A percentile compares a stretch with the other conserved stretches of the same genome.
Conservation (phyloP, 2,797 vertebrate genomes). For the Paedocypris micromegethes region DNA sequence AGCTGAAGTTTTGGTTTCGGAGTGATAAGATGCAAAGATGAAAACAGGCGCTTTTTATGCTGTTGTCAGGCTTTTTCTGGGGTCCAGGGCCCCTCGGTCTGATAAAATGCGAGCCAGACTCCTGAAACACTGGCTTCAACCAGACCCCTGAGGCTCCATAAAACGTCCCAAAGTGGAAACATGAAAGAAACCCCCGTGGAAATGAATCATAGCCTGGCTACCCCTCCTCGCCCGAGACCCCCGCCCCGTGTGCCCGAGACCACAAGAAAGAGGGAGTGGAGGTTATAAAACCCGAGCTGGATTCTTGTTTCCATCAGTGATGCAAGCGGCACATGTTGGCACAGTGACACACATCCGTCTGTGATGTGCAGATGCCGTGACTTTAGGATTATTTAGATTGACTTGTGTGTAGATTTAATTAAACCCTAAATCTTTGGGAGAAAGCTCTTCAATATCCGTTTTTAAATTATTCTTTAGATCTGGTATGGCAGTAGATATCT, state of each 20-base stretch:
- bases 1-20: not conserved
- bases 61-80: slow-evolving; percentile 37
- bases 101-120: slow-evolving; percentile 47
- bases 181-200: slow-evolving; percentile 45
- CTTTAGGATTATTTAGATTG: no score
- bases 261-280: slow-evolving; percentile 46
- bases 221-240: slow-evolving; percentile 20
- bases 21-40: not conserved
- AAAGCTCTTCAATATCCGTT: no score
- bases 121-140: slow-evolving; percentile 30
- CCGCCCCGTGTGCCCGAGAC: slow-evolving; percentile 36
- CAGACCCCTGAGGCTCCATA: slow-evolving; percentile 36
- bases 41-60: slow-evolving; percentile 28
- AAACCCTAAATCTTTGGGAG: no score
- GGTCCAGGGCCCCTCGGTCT: slow-evolving; percentile 19
- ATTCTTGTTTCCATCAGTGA: slow-evolving; percentile 8
- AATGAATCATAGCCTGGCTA: slow-evolving; percentile 43
- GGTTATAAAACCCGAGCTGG: slow-evolving; percentile 28
- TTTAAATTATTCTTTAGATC: no score
- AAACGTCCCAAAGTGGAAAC: slow-evolving; percentile 44
- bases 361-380: no score
- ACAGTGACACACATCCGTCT: not conserved
- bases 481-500: no score
- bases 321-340: slow-evolving; percentile 3
- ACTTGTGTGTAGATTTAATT: no score